Evolutionary conservation across 1,140 invertebrate species (phyloP).

Genomic region (Drosophila nebulosa): DNA sequence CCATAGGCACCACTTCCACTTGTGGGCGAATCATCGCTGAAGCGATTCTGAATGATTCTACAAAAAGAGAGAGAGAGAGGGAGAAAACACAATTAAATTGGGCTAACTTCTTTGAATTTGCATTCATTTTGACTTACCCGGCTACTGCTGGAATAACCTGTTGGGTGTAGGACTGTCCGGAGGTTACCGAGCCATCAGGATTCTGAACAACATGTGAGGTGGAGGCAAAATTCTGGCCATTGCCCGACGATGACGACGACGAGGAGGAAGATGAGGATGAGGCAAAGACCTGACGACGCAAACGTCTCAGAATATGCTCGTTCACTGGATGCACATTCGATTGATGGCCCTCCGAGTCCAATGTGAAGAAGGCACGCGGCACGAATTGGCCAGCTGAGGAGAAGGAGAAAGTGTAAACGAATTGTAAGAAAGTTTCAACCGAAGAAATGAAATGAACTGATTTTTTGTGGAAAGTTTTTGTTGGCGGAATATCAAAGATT

Average conservation of each 20-base stretch:
- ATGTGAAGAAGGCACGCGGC: constrained; percentile 62
- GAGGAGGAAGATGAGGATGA: constrained; percentile 56
- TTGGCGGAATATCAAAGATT: background rate
- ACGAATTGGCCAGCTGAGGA: constrained; percentile 69
- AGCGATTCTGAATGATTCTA: constrained; percentile 23
- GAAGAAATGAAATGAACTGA: background rate
- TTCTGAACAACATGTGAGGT: constrained; percentile 20
- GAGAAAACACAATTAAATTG: no score
- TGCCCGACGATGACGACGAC: constrained; percentile 50
- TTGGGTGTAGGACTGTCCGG: constrained; percentile 20
- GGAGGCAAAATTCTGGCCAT: constrained; percentile 18
- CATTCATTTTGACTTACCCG: background rate
- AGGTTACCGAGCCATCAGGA: constrained; percentile 23
- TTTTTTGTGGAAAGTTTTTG: background rate
- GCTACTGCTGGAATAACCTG: background rate
- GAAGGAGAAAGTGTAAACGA: background rate
- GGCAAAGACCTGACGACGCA: constrained; percentile 56
- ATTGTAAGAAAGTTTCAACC: background rate
- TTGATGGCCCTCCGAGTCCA: constrained; percentile 65
- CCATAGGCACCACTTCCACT: background rate
- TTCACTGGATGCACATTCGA: constrained; percentile 62
- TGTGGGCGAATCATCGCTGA: constrained; percentile 46
- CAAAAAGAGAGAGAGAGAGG: background rate
- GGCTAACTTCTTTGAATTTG: background rate
- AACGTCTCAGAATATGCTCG: constrained; percentile 58